A percentile compares a stretch with the other conserved stretches of the same genome.
Conservation (phyloP, 2,888 invertebrate species). For the Luperina testacea region DNA sequence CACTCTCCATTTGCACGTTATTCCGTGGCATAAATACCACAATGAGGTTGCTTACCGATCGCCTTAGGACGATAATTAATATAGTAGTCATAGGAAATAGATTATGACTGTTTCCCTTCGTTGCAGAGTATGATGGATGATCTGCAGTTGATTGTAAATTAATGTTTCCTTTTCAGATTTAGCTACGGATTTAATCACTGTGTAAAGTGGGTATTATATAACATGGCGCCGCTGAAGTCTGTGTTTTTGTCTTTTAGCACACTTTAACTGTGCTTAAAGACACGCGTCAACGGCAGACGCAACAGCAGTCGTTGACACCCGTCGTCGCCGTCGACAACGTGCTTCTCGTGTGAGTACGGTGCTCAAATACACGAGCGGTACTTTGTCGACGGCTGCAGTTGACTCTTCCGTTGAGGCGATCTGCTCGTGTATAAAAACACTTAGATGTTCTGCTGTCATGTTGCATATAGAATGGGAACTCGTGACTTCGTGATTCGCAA, state of each 20-base stretch:
- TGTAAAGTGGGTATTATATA: constrained; percentile 4
- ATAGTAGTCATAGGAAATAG: constrained; percentile 60
- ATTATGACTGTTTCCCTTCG: constrained; percentile 60
- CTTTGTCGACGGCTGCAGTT: neutral
- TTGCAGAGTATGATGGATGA: constrained; percentile 52
- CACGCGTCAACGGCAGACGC: neutral
- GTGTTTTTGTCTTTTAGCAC: constrained; percentile 1
- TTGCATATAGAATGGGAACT: neutral
- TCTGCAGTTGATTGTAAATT: constrained; percentile 56
- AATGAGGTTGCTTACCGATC: constrained; percentile 59
- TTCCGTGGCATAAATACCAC: constrained; percentile 42
- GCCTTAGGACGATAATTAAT: constrained; percentile 60
- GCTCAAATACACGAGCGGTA: neutral
- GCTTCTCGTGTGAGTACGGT: neutral
- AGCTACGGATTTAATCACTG: constrained; percentile 32
- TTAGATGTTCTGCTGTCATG: constrained; percentile 18
- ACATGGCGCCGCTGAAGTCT: constrained; percentile 41
- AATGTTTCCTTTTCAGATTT: constrained; percentile 50
- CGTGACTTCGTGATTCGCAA: constrained; percentile 18
- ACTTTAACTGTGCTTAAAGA: neutral
- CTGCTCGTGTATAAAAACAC: neutral
- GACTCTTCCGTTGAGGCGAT: neutral
- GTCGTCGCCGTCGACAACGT: neutral
- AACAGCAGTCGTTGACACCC: neutral
- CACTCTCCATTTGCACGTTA: constrained; percentile 30